Percentiles rank a stretch among this genome's conserved stretches.
phyloP scores from a whole-genome alignment of 2,113 vertebrate genomes.

The Hymenochirus boettgeri region DNA sequence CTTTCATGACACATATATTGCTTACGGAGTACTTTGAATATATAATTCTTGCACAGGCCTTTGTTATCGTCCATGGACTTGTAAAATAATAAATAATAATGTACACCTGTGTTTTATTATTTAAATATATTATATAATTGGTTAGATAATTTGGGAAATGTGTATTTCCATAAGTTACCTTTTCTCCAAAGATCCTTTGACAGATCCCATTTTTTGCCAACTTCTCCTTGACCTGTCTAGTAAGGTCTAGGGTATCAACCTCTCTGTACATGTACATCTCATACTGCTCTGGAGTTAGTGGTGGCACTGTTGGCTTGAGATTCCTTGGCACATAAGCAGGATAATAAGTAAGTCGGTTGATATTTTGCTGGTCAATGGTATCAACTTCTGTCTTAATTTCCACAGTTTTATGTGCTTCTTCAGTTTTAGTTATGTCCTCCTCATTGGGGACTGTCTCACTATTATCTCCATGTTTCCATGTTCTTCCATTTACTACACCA shows the following conservation, averaged over 20 bases:
- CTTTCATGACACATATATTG: no score
- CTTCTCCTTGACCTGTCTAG: constrained; percentile 96
- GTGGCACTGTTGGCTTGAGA: constrained; percentile 89
- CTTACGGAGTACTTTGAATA: no score
- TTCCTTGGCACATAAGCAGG: constrained; percentile 83
- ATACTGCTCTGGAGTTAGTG: constrained; percentile 93
- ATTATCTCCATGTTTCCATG: constrained; percentile 72
- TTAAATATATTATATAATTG: no score
- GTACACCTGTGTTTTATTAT: no score
- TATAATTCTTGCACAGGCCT: no score
- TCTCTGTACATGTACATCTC: constrained; percentile 98
- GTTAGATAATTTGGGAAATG: no score
- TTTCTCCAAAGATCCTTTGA: constrained; percentile 97
- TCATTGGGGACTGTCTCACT: constrained; percentile 62
- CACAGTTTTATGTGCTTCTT: constrained; percentile 66
- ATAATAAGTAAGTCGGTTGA: constrained; percentile 75
- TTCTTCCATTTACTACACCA: constrained; percentile 65
- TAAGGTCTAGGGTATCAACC: constrained; percentile 94
- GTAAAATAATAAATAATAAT: no score
- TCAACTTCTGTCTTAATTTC: constrained; percentile 80
- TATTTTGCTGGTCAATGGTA: constrained; percentile 50
- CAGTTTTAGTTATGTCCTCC: constrained; percentile 66
- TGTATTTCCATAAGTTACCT: no score
- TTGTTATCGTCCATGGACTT: no score
- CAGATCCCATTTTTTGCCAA: constrained; percentile 97